These are phyloP conservation scores for Morone chrysops DNA, from an alignment of 2,113 vertebrate genomes.

Conservation along the genomic window DNA sequence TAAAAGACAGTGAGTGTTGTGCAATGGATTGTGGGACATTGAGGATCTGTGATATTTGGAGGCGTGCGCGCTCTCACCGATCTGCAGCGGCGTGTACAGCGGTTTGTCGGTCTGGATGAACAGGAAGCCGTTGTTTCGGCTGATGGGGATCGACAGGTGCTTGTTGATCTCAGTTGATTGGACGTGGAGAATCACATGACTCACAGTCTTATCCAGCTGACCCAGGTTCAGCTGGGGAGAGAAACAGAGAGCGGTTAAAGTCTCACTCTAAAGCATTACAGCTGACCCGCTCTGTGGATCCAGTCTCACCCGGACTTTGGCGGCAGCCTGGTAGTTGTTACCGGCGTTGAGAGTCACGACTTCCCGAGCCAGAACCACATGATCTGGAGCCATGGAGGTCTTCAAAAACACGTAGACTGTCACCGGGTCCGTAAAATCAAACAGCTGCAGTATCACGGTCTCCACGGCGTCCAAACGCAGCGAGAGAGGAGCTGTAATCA, in stretches of 20 bases:
- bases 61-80: constrained; percentile 80
- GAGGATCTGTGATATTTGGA: background rate
- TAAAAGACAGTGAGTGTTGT: background rate
- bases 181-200: constrained; percentile 87
- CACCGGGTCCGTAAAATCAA: constrained; percentile 84
- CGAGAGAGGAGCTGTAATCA: constrained; percentile 89
- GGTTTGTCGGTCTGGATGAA: constrained; percentile 95
- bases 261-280: too few species aligned
- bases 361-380: constrained; percentile 67
- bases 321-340: constrained; percentile 86
- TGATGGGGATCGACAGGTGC: constrained; percentile 83
- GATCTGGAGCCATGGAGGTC: constrained; percentile 85
- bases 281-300: background rate
- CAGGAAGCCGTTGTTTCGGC: constrained; percentile 90
- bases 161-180: constrained; percentile 84
- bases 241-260: constrained; percentile 13
- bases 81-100: constrained; percentile 92
- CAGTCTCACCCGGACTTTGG: constrained; percentile 83
- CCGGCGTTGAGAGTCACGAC: constrained; percentile 76
- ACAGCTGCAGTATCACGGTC: constrained; percentile 89
- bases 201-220: constrained; percentile 73
- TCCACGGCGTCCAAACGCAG: constrained; percentile 85
- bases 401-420: constrained; percentile 82
- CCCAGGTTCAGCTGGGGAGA: constrained; percentile 82
- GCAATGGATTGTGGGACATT: constrained; percentile 6